Evolutionary conservation across 30 jellyfish, hydroid and myxozoan species (phyloP).

Genomic region (Cassiopea andromeda): DNA sequence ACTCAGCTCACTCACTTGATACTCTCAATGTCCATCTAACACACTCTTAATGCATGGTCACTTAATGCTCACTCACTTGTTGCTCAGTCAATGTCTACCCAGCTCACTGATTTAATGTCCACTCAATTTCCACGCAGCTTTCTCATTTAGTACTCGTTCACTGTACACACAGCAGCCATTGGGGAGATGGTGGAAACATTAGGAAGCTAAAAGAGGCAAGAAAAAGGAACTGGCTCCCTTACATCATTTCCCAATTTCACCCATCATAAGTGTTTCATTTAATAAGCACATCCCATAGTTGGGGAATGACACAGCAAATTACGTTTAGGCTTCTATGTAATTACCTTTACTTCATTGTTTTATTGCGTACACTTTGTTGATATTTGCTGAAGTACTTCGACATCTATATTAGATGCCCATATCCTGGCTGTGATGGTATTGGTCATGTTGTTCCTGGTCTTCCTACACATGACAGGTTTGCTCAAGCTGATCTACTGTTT

Average conservation of each 20-base stretch:
- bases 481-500: too few species aligned
- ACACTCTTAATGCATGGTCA: too few species aligned
- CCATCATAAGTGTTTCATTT: neutral
- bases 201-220: neutral
- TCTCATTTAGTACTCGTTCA: too few species aligned
- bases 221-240: neutral
- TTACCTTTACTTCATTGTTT: neutral
- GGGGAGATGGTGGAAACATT: neutral
- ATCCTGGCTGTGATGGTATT: conserved; percentile 71
- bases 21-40: too few species aligned
- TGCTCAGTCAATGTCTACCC: too few species aligned
- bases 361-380: neutral
- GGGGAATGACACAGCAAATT: neutral
- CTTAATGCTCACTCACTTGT: too few species aligned
- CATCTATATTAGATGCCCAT: conserved; percentile 47
- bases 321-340: neutral
- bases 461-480: conserved; percentile 52
- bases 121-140: too few species aligned
- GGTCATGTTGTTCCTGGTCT: conserved; percentile 72
- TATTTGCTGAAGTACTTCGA: neutral
- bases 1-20: too few species aligned
- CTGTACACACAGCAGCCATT: too few species aligned
- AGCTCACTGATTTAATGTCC: too few species aligned
- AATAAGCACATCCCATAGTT: neutral
- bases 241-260: neutral